Base-by-base conservation (phyloP, 2,888 invertebrate genomes). In the Drosophila fulvimacula region DNA sequence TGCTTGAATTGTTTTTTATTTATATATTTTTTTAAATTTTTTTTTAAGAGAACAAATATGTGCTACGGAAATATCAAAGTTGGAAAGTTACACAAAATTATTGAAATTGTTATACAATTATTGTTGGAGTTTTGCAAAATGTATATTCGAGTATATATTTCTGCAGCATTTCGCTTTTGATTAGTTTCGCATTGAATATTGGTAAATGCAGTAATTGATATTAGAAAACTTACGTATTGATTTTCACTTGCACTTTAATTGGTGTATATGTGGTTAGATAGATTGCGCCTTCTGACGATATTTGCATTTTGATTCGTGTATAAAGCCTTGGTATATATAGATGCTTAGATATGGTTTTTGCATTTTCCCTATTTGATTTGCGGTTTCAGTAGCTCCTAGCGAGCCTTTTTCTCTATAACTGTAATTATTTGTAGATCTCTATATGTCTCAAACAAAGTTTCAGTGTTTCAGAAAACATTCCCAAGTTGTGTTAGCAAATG, bases 121-220 rank as follows among this genome's bases (percentile, higher is more conserved):
- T 70, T 76, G 58, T 75, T 76, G 61, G 79, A 76, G 79, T 70
- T 41, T 64, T 39, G 64, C 64, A 69, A 64, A 58, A 11, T 63
- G 5, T 36, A n/a, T 39, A 24, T 34, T 19, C 11, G 19, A 38
- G 7, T 38, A 41, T 27, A 41, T 27, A 19, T 21, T 44, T 51
- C 55, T 74, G 41, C 52, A 52, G 66, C 17, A 59, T 61, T 36
- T 58, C 13, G 6, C 7, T 60, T 74, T 79, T 60, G 65, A 65
- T 81, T 87, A 69, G 41, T 64, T 49, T 46, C 64, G 49, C 65
- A 56, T 62, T 64, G 59, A 49, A 56, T 62, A 51, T 62, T 46
- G 7, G 52, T 64, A 82, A 82, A 88, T 82, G 88, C 82, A 82
- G 51, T 67, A 77, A 69, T 83, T 82, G 82, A 82, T 82, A 82